These are phyloP conservation scores for Aphrocallistes beatrix DNA, from an alignment of 37 sponge, comb jelly and placozoan species.

Conservation along the genomic window DNA sequence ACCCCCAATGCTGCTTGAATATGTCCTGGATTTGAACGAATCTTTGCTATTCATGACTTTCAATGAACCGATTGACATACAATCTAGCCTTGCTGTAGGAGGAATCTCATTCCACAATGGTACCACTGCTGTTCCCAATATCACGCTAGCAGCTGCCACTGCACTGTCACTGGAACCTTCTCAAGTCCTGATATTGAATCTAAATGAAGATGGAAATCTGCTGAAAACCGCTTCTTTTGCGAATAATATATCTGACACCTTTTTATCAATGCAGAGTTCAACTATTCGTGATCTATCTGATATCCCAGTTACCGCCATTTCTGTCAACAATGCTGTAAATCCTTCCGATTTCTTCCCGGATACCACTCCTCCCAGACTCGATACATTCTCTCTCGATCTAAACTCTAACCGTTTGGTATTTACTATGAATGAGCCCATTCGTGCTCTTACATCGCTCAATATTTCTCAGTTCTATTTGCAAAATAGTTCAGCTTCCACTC, in stretches of 20 bases:
- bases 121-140: background rate
- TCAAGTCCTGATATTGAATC: background rate
- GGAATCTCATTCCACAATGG: background rate
- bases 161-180: background rate
- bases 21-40: slow-evolving; percentile 31
- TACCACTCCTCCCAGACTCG: slow-evolving; percentile 31
- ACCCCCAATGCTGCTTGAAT: slow-evolving; percentile 27
- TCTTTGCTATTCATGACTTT: slow-evolving; percentile 40
- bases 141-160: background rate
- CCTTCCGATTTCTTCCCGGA: slow-evolving; percentile 34
- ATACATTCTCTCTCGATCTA: slow-evolving; percentile 52
- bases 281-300: slow-evolving; percentile 49
- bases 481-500: background rate
- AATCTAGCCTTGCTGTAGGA: background rate
- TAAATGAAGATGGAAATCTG: slow-evolving; percentile 7
- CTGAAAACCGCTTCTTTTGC: slow-evolving; percentile 11
- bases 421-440: slow-evolving; percentile 51
- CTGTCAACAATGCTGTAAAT: slow-evolving; percentile 33
- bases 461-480: slow-evolving; percentile 37
- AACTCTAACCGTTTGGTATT: slow-evolving; percentile 54
- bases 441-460: slow-evolving; percentile 25
- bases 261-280: slow-evolving; percentile 22
- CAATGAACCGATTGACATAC: slow-evolving; percentile 46
- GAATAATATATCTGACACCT: slow-evolving; percentile 28
- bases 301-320: slow-evolving; percentile 26